A percentile compares a stretch with the other conserved stretches of the same genome.
phyloP scores from a whole-genome alignment of 2,113 vertebrate species.

The Oreochromis spilurus region DNA sequence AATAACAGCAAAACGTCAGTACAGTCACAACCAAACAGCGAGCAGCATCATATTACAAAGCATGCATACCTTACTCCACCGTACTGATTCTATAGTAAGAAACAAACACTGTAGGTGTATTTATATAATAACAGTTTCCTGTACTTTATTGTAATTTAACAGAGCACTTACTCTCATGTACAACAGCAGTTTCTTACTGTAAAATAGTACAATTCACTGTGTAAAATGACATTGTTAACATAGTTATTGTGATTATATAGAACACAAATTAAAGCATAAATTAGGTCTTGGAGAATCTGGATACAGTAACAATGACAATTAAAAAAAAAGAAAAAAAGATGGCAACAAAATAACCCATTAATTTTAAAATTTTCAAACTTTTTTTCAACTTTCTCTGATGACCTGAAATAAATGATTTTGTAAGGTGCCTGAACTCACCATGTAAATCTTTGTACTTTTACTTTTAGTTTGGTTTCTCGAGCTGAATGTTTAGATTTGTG shows the following conservation, averaged over 20 bases:
- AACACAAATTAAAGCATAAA: not conserved
- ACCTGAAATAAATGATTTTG: not conserved
- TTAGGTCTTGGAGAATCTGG: not conserved
- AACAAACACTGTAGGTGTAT: not conserved
- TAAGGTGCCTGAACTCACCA: not conserved
- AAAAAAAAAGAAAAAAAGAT: not conserved
- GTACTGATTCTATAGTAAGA: not conserved
- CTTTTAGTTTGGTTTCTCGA: rapidly evolving
- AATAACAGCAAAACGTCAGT: not conserved
- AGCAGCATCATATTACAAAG: too few relatives aligned
- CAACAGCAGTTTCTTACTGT: not conserved
- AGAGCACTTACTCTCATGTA: rapidly evolving
- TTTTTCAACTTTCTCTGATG: rapidly evolving
- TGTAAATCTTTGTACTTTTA: not conserved
- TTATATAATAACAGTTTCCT: not conserved
- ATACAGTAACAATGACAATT: rapidly evolving
- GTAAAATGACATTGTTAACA: not conserved
- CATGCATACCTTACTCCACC: not conserved
- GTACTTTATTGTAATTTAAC: not conserved
- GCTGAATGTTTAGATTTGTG: not conserved
- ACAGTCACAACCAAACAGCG: not conserved
- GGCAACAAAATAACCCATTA: rapidly evolving
- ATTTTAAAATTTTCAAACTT: rapidly evolving
- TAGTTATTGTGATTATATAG: not conserved
- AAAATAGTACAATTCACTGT: not conserved